phyloP scores from a whole-genome alignment of 1,140 invertebrate genomes.

The Pararge aegeria region DNA sequence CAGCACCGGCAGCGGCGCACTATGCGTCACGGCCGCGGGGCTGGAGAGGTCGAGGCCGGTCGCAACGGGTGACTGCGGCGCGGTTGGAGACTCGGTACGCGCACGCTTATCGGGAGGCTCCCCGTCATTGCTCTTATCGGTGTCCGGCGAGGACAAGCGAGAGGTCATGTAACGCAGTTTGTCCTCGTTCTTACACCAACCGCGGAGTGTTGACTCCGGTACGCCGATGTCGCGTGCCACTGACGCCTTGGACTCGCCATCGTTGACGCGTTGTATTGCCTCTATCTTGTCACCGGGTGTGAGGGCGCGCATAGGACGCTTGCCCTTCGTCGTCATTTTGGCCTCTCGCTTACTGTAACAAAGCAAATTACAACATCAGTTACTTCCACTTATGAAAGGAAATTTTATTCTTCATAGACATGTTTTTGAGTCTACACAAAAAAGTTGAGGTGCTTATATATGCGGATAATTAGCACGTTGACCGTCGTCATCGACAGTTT shows the following conservation, averaged over 20 bases:
- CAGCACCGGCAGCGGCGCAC: slow-evolving; percentile 41
- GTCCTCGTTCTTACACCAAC: slow-evolving; percentile 92
- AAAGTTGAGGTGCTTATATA: slow-evolving; percentile 13
- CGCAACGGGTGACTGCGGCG: slow-evolving; percentile 46
- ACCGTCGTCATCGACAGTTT: slow-evolving; percentile 16
- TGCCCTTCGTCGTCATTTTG: slow-evolving; percentile 81
- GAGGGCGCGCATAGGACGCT: slow-evolving; percentile 85
- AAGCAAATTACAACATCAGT: slow-evolving; percentile 18
- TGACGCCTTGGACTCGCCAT: slow-evolving; percentile 90
- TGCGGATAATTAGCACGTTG: slow-evolving; percentile 20
- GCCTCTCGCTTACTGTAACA: slow-evolving; percentile 61
- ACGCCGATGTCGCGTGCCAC: slow-evolving; percentile 90
- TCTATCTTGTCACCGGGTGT: slow-evolving; percentile 88
- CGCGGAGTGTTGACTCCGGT: slow-evolving; percentile 89
- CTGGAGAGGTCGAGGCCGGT: slow-evolving; percentile 52
- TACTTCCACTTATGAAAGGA: not conserved
- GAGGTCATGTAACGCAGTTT: slow-evolving; percentile 87
- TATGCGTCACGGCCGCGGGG: slow-evolving; percentile 37
- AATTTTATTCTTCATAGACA: not conserved
- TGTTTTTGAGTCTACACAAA: not conserved
- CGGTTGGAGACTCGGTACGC: slow-evolving; percentile 68
- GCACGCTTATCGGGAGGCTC: slow-evolving; percentile 79
- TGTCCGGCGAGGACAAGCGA: slow-evolving; percentile 83
- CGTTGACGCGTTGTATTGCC: slow-evolving; percentile 88
- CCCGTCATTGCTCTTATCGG: slow-evolving; percentile 79